Conservation (phyloP, 2,797 vertebrate genomes). For the Chelmon rostratus region DNA sequence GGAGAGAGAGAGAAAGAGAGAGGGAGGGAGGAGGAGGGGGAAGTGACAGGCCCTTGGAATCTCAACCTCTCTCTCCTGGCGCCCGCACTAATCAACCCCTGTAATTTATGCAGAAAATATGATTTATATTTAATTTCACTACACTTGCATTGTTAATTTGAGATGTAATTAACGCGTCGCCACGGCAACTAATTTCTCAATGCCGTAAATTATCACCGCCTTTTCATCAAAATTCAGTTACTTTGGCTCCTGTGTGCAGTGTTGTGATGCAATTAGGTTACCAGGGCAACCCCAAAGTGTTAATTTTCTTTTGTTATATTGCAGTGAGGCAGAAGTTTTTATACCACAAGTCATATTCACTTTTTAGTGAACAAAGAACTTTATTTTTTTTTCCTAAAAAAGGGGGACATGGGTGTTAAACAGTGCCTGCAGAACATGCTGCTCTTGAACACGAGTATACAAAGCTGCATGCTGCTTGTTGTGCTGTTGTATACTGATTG, state of each 20-base stretch:
- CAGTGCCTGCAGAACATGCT: constrained; percentile 40
- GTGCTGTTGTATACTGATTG: constrained; percentile 66
- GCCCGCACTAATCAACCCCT: constrained; percentile 99
- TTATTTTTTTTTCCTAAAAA: constrained; percentile 23
- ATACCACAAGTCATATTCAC: constrained; percentile 90
- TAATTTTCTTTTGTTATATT: constrained; percentile 99
- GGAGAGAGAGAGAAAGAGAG: constrained; percentile 37
- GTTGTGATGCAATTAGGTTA: constrained; percentile 99
- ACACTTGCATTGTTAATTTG: constrained; percentile 99
- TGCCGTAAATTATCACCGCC: constrained; percentile 99
- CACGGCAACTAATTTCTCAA: constrained; percentile 99
- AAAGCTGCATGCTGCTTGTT: constrained; percentile 48
- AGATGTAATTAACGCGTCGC: constrained; percentile 99
- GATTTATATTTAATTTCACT: constrained; percentile 99
- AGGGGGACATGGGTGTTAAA: constrained; percentile 33
- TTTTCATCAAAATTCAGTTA: constrained; percentile 99
- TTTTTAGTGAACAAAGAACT: constrained; percentile 82
- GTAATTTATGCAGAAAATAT: constrained; percentile 99
- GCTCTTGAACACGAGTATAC: constrained; percentile 53
- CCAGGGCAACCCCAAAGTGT: constrained; percentile 99
- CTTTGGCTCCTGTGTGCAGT: constrained; percentile 99
- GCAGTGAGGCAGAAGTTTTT: constrained; percentile 96
- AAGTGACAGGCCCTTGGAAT: constrained; percentile 98
- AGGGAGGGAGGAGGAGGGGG: constrained; percentile 68
- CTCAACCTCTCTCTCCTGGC: constrained; percentile 99